phyloP scores from a whole-genome alignment of 2,888 invertebrate genomes.

The Latrodectus hesperus region DNA sequence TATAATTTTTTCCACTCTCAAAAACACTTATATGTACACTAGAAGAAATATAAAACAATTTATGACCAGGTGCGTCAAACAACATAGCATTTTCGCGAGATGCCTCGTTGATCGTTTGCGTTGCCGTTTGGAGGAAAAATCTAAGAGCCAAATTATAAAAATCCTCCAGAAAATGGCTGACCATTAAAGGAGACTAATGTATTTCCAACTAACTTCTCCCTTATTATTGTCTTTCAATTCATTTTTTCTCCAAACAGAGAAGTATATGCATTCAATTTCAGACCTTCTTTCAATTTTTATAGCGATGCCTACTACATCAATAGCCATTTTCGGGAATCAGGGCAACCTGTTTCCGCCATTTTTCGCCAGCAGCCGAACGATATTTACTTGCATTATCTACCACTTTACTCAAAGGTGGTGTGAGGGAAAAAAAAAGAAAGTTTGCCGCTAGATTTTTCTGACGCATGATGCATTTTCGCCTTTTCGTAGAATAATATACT shows the following conservation, averaged over 20 bases:
- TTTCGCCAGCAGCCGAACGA: constrained; percentile 47
- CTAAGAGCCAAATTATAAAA: constrained; percentile 62
- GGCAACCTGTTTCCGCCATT: constrained; percentile 60
- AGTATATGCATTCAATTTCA: constrained; percentile 50
- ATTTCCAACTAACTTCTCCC: constrained; percentile 54
- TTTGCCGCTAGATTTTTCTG: constrained; percentile 43
- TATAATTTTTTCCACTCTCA: too few species aligned
- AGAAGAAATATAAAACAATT: neutral
- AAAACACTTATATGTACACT: too few species aligned
- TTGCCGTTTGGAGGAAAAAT: constrained; percentile 55
- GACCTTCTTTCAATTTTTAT: constrained; percentile 64
- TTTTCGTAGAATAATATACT: constrained; percentile 62
- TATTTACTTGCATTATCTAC: constrained; percentile 68
- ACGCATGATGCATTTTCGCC: constrained; percentile 63
- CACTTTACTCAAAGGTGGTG: constrained; percentile 44
- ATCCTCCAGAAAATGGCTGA: constrained; percentile 55
- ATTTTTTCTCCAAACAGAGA: constrained; percentile 27
- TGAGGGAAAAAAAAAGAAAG: constrained; percentile 21
- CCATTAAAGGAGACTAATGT: constrained; percentile 68
- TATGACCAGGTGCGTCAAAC: constrained; percentile 23
- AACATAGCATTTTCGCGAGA: constrained; percentile 32
- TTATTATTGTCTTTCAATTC: constrained; percentile 61
- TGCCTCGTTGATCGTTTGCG: constrained; percentile 37
- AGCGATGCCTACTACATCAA: constrained; percentile 64
- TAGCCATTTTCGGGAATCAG: constrained; percentile 64